Evolutionary conservation across 2,113 vertebrate genomes (phyloP).

Genomic region (Chrysochloris asiatica): DNA sequence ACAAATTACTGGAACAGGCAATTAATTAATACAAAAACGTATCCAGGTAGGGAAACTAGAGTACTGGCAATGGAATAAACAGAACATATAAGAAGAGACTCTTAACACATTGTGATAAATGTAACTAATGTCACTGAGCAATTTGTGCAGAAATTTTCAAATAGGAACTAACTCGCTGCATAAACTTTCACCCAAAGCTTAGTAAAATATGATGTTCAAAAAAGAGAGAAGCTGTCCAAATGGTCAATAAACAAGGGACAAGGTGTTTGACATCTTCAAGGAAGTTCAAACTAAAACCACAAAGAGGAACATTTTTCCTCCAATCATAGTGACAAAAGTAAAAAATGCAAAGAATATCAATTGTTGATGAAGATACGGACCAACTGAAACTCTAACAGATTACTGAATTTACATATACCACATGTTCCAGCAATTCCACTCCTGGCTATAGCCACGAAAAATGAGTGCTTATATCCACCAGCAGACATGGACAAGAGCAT

Average conservation of each 20-base stretch:
- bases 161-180: not conserved
- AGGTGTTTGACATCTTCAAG: not conserved
- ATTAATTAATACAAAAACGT: not conserved
- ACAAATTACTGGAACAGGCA: not conserved
- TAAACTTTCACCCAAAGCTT: not conserved
- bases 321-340: not conserved
- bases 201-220: not conserved
- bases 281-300: slow-evolving; percentile 30
- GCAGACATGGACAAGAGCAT: not conserved
- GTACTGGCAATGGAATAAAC: not conserved
- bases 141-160: not conserved
- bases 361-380: not conserved
- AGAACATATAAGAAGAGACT: not conserved
- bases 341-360: not conserved
- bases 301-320: not conserved
- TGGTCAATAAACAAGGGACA: not conserved
- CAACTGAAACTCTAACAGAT: not conserved
- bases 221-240: not conserved
- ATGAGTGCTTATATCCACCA: not conserved
- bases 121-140: not conserved
- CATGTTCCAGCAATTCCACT: not conserved
- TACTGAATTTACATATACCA: not conserved
- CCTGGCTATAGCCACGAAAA: not conserved
- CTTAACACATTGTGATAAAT: not conserved
- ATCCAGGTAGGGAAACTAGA: not conserved